Base-by-base conservation (phyloP, 2,797 vertebrate genomes). In the Phalanger gymnotis region DNA sequence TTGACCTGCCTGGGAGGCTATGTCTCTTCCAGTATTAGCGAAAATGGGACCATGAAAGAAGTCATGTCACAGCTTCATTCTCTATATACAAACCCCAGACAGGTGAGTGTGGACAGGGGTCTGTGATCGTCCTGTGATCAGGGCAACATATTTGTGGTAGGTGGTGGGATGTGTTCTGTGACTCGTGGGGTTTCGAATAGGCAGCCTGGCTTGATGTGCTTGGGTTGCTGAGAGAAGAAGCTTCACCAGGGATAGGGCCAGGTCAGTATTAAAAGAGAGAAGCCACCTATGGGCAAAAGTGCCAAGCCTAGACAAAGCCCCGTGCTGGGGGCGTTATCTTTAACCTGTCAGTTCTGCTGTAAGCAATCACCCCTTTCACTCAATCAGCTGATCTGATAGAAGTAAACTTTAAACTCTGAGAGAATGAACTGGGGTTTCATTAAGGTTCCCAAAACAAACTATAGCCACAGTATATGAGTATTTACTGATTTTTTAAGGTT, bases 31-130 rank as follows among this genome's bases (percentile, higher is more conserved):
- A 16, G 10, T 34, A 73, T 95, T 0, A 0, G 25, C 54, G 22
- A 0, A 2, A 1, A 1, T 0, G 0, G 4, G 40, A 87, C 25
- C 54, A n/a, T 96, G 53, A 94, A 0, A 89, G 97, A 98, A 54
- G 93, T 98, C 94, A 97, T 98, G 3, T 54, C n/a, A 9, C 97
- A 98, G 61, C 95, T 98, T 87, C 9, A 27, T 1, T 34, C 34
- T 4, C 81, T 97, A 97, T 89, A 95, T 97, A 96, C 97, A 92
- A 96, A 31, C 95, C 93, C 73, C 97, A 96, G 54, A 97, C 22
- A 81, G 97, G 98, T 98, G 73, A 96, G 98, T 95, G 34, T 47
- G 22, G 16, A 47, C 22, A 87, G 40, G 73, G 22, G 1, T 87
- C 40, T 87, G 73, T 25, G 40, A 73, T 73, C 61, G 19, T 73